Evolutionary conservation across 2,113 vertebrate species (phyloP), one percentile per base, ranked within the genome.

Genomic region (Machaerirhynchus nigripectus): DNA sequence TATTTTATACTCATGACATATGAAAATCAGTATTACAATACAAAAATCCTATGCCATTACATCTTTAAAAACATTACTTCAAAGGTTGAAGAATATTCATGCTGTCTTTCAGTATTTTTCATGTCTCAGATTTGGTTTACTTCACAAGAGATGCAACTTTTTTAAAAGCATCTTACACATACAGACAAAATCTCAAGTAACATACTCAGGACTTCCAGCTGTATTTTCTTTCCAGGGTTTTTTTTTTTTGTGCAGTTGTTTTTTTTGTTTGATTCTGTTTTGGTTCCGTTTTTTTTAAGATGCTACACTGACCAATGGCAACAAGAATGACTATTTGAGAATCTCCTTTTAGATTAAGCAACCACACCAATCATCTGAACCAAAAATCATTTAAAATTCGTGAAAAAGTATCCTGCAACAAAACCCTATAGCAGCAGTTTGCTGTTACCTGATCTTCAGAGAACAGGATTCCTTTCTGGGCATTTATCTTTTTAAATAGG

Each of bases 401-500:
- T 17, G 4, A 69, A 42, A 49, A 61, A 24, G 8, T 37, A 64
- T 53, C 27, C 47, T 6, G 30, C 22, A 67, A 44, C 20, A 76
- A 79, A 93, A 69, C 15, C 59, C 40, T 74, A 13, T 0, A 47
- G 40, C 35, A 82, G 17, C 8, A 90, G 57, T 65, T 60, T 90
- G 37, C 40, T 24, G 91, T 98, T 98, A 99, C 99, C 98, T 99
- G 99, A 91, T 99, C 98, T 95, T 99, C 99, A 47, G 98, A 97
- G 93, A 99, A 99, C 31, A 99, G 98, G 64, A 98, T 57, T 85
- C 99, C 99, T 98, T 98, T 99, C 96, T 99, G 99, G 65, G 99
- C 98, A 97, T 99, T 99, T 97, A 99, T 99, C 98, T 98, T 98
- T 98, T 99, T 99, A 97, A 99, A 99, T 15, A 99, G 97, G 94